Percentiles rank a stretch among this genome's conserved stretches.
These are phyloP conservation scores for Aplodontia rufa DNA, from an alignment of 2,113 vertebrate genomes.

Conservation along the genomic window DNA sequence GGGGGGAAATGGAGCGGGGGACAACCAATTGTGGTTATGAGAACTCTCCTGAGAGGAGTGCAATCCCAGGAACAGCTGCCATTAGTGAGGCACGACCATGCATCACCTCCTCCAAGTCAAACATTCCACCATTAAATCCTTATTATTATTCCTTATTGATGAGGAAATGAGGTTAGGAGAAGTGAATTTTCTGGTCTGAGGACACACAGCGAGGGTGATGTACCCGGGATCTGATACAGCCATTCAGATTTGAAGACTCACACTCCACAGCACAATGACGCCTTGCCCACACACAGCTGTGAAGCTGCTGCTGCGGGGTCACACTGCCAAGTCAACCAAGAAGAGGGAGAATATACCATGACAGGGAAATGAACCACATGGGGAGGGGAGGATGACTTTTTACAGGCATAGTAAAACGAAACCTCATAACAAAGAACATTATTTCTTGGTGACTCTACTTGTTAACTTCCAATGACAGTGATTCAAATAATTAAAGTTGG, in stretches of 20 bases:
- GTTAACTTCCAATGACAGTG: background rate
- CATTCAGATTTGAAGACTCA: rapidly evolving
- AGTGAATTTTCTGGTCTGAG: background rate
- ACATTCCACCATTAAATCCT: background rate
- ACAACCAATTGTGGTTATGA: background rate
- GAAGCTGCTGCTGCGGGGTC: background rate
- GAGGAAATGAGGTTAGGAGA: background rate
- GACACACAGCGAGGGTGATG: background rate
- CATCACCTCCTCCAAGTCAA: background rate
- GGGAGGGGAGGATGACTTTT: background rate
- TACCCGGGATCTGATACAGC: rapidly evolving
- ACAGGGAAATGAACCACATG: background rate
- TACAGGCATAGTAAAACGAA: background rate
- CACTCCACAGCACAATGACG: rapidly evolving
- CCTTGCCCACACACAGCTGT: background rate
- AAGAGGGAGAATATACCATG: background rate
- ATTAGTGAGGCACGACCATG: background rate
- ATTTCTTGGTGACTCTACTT: background rate
- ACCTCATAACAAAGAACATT: background rate
- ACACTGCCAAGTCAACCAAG: background rate
- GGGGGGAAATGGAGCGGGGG: background rate
- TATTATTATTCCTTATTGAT: background rate
- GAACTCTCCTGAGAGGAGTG: background rate
- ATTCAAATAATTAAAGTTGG: background rate
- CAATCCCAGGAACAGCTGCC: background rate